Evolutionary conservation across 2,888 invertebrate genomes (phyloP).

Genomic region (Metacarcinus magister): DNA sequence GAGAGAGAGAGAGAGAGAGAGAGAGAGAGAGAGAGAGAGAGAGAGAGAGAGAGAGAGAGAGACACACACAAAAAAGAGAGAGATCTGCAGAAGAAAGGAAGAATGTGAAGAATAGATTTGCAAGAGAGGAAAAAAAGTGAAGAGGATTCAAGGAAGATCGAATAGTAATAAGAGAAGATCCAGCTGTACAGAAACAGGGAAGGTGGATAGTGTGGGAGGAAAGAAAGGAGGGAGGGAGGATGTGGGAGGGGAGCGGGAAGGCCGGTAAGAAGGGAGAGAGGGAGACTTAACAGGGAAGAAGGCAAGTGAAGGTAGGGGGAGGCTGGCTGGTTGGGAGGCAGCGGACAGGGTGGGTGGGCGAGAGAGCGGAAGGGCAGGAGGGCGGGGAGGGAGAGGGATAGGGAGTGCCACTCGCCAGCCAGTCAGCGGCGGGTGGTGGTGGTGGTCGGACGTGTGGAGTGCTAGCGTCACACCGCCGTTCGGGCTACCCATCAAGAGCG

Average conservation of each 20-base stretch:
- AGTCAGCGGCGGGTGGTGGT: conserved; percentile 51
- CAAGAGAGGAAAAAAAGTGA: neutral
- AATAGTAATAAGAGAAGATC: neutral
- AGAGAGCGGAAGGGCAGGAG: neutral
- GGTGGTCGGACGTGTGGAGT: conserved; percentile 49
- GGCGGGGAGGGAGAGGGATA: neutral
- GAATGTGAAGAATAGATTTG: neutral
- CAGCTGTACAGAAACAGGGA: neutral
- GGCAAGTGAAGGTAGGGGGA: neutral
- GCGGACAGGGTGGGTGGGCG: neutral
- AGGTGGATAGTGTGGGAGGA: neutral
- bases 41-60: neutral
- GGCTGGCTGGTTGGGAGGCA: neutral
- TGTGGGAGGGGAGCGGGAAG: neutral
- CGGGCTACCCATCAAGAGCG: neutral
- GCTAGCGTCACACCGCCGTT: neutral
- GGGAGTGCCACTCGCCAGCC: neutral
- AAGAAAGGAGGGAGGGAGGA: neutral
- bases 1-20: conserved; percentile 21
- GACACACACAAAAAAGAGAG: neutral
- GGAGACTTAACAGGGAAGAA: neutral
- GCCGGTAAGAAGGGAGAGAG: neutral
- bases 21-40: neutral
- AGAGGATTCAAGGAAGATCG: conserved; percentile 1
- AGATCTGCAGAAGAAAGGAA: neutral